Percentiles rank a stretch among this genome's conserved stretches.
These are phyloP conservation scores for Cotesia glomerata DNA, from an alignment of 1,140 invertebrate species.

Conservation along the genomic window DNA sequence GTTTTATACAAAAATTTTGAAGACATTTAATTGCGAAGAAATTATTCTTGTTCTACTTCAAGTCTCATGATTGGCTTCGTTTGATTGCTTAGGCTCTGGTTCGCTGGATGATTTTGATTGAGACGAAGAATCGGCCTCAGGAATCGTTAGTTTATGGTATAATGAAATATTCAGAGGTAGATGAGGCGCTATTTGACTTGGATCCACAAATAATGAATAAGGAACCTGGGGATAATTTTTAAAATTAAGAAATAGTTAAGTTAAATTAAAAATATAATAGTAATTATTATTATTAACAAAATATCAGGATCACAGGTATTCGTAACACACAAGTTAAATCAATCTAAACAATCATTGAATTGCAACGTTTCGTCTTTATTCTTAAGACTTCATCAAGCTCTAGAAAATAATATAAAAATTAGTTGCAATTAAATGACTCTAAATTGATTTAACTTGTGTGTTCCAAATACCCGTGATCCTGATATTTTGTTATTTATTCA, in stretches of 20 bases:
- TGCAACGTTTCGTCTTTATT: too few relatives aligned
- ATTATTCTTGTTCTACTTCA: constrained; percentile 25
- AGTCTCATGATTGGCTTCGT: constrained; percentile 36
- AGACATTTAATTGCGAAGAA: too few relatives aligned
- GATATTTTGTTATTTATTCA: too few relatives aligned
- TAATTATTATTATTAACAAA: constrained; percentile 2
- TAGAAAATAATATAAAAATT: too few relatives aligned
- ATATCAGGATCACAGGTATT: too few relatives aligned
- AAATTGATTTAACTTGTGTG: too few relatives aligned
- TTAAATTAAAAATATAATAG: background rate
- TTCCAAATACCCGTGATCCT: too few relatives aligned
- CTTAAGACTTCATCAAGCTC: too few relatives aligned
- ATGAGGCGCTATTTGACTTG: constrained; percentile 65
- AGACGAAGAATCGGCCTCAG: constrained; percentile 27
- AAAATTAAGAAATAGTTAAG: constrained; percentile 5
- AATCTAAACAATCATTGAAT: too few relatives aligned
- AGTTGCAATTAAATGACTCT: too few relatives aligned
- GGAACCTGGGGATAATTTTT: constrained; percentile 54
- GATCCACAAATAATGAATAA: constrained; percentile 61
- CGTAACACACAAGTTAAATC: too few relatives aligned
- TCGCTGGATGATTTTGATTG: background rate
- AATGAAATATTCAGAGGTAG: constrained; percentile 59
- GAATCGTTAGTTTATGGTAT: constrained; percentile 59
- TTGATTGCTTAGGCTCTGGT: constrained; percentile 5
- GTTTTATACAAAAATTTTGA: background rate